Percentiles rank a stretch among this genome's conserved stretches.
phyloP scores from a whole-genome alignment of 2,113 vertebrate genomes.

The Alces alces region DNA sequence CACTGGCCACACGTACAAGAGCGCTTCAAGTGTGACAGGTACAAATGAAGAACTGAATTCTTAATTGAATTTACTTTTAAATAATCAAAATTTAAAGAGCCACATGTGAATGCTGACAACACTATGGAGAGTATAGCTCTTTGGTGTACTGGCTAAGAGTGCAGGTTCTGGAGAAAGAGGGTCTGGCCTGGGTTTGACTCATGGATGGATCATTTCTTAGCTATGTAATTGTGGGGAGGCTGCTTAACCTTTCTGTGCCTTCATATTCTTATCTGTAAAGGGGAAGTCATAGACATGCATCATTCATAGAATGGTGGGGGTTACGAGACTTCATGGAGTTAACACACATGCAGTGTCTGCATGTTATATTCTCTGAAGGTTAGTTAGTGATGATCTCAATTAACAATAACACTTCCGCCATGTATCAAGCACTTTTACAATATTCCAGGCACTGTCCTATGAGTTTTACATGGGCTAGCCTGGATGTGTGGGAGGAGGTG shows the following conservation, averaged over 20 bases:
- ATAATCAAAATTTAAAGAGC: neutral
- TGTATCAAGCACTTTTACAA: neutral
- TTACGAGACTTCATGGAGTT: neutral
- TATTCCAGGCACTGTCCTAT: neutral
- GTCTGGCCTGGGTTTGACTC: neutral
- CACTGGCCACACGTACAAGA: neutral
- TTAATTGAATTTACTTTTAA: neutral
- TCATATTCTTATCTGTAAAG: neutral
- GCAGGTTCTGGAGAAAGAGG: neutral
- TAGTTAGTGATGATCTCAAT: neutral
- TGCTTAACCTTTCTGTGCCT: neutral
- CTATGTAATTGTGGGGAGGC: neutral
- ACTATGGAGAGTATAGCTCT: neutral
- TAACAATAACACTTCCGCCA: neutral
- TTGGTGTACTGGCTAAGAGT: neutral
- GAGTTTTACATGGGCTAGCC: neutral
- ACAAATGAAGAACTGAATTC: neutral
- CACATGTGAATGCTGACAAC: neutral
- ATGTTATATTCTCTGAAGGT: neutral
- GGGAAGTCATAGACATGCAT: neutral
- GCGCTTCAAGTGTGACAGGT: neutral
- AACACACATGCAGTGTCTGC: neutral
- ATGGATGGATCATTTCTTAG: neutral
- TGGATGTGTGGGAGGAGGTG: neutral
- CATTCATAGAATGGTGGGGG: neutral